phyloP scores from a whole-genome alignment of 1,140 invertebrate genomes.

The Achatina immaculata region DNA sequence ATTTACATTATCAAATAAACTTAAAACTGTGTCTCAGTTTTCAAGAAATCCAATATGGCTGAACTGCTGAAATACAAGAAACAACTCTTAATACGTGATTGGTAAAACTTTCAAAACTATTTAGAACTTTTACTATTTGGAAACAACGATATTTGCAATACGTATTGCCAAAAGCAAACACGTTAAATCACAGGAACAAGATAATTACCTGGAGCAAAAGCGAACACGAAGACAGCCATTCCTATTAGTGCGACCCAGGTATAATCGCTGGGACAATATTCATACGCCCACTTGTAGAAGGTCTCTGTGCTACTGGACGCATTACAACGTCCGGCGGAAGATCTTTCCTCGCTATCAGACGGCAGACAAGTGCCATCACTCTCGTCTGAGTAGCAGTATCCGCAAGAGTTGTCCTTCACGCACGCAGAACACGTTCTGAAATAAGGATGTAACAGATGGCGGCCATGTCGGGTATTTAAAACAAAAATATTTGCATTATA shows the following conservation, averaged over 20 bases:
- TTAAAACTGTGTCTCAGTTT: no score
- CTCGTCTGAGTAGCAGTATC: conserved; percentile 70
- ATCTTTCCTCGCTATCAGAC: conserved; percentile 48
- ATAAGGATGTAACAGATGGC: neutral
- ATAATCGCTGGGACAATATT: conserved; percentile 74
- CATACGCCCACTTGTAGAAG: conserved; percentile 65
- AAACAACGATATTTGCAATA: no score
- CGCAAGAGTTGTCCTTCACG: conserved; percentile 68
- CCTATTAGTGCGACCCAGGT: conserved; percentile 73
- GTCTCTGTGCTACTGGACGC: conserved; percentile 43
- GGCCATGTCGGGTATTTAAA: conserved; percentile 10
- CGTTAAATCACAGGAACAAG: no score
- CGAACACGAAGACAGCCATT: conserved; percentile 73
- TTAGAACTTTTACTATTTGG: no score
- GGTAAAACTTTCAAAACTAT: no score
- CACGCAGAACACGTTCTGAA: conserved; percentile 71
- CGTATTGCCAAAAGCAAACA: no score
- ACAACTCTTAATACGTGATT: no score
- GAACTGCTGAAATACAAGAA: no score
- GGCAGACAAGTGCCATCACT: conserved; percentile 60
- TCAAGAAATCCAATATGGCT: no score
- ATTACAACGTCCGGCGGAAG: conserved; percentile 51
- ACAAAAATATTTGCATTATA: no score
- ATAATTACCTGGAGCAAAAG: conserved; percentile 73
- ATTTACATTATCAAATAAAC: no score